Evolutionary conservation across 1,140 invertebrate species (phyloP), one percentile per base, ranked within the genome.

Genomic region (Macrosteles quadrilineatus): DNA sequence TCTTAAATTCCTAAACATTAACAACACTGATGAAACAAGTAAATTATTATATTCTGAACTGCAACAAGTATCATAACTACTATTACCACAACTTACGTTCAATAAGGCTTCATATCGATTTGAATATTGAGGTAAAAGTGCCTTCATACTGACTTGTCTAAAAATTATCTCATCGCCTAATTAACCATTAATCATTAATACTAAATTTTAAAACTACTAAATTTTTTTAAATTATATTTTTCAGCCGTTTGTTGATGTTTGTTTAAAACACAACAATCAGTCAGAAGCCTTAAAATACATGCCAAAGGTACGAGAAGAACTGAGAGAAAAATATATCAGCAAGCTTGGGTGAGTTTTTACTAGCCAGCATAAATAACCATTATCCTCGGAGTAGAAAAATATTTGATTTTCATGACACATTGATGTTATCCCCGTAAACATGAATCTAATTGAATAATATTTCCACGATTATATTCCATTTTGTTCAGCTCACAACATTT

Each of bases 241-340:
- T 80, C 74, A 91, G 85, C 94, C 94, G 1, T 98, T 98, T 80
- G 91, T 98, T 2, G 94, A 98, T 77, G 88, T 91, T 4, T 98
- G 96, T 80, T 81, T 97, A 21, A 87, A 91, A 75, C 81, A 89
- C 73, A 82, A 86, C 9, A 91, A 94, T 71, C 80, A 84, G 19
- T 78, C 79, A n/a, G 95, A 98, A 83, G 95, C 93, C 1, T 82
- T 88, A 59, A 97, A 96, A 79, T 98, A 98, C 81, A 83, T 98
- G 68, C 81, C 88, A 0, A 87, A 86, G 77, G 90, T 97, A 25
- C 84, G 84, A 71, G 93, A 97, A 31, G 93, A 97, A 66, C 86
- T 95, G 68, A 94, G 93, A 86, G 89, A 97, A 1, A 91, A 92
- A 80, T 98, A 96, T 83, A 90, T 91, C 74, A 85, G 94, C 0